Conservation (phyloP, 2,888 invertebrate species). For the Lathronympha strigana region DNA sequence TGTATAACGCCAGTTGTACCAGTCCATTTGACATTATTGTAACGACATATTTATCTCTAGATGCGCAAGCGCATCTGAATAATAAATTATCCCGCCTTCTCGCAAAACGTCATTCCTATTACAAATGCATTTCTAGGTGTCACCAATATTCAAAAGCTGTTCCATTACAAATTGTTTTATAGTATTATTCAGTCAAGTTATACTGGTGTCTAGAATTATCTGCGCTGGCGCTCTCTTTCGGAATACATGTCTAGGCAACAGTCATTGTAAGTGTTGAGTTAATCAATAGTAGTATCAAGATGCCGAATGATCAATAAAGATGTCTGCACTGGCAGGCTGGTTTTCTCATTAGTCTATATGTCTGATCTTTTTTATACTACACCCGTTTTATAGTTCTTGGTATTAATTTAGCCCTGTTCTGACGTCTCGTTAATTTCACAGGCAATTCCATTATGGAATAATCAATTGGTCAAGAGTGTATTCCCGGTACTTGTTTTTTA, state of each 20-base stretch:
- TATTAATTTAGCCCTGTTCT: background rate
- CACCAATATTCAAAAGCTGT: background rate
- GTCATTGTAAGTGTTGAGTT: conserved; percentile 9
- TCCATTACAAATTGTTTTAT: background rate
- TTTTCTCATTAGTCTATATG: conserved; percentile 23
- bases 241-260: background rate
- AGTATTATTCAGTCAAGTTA: background rate
- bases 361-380: conserved; percentile 1
- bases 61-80: conserved; percentile 1
- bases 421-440: too few relatives aligned
- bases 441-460: too few relatives aligned
- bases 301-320: conserved; percentile 31
- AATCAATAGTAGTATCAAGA: conserved; percentile 24
- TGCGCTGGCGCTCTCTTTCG: background rate
- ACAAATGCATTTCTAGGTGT: background rate
- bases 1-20: background rate
- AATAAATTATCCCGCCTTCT: conserved; percentile 15
- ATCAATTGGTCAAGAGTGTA: too few relatives aligned
- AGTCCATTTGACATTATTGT: background rate
- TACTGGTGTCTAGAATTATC: background rate
- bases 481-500: too few relatives aligned
- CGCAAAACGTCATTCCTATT: background rate
- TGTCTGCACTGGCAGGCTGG: conserved; percentile 10
- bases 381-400: conserved; percentile 2
- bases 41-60: conserved; percentile 10